Conservation (phyloP, 2,113 vertebrate genomes). For the Pandion haliaetus region DNA sequence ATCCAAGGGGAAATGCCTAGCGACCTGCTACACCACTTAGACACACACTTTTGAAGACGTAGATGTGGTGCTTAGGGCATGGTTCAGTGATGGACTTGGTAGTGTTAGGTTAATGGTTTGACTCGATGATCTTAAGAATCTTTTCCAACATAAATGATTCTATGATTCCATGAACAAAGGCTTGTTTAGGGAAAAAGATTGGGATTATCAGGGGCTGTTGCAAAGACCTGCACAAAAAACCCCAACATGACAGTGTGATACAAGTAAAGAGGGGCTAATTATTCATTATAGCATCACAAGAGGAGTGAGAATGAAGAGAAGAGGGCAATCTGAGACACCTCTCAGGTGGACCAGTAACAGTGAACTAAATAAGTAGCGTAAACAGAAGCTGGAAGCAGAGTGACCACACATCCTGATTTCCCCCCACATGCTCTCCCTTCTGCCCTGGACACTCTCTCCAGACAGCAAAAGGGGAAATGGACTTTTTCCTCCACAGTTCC, state of each 20-base stretch:
- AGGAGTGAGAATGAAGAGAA: not conserved
- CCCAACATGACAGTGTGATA: not conserved
- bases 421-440: not conserved
- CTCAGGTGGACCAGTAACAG: not conserved
- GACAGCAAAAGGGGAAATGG: not conserved
- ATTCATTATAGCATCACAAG: not conserved
- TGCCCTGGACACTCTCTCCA: not conserved
- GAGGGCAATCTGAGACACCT: not conserved
- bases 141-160: not conserved
- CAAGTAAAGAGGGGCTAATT: not conserved
- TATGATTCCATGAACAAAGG: not conserved
- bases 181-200: not conserved
- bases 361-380: not conserved
- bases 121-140: not conserved
- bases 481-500: not conserved
- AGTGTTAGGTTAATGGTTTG: not conserved
- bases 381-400: not conserved
- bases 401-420: rapidly evolving
- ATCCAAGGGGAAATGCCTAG: not conserved
- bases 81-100: not conserved
- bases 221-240: not conserved
- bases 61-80: not conserved
- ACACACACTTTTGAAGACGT: not conserved
- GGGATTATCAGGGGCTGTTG: not conserved
- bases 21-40: not conserved